Percentiles rank a stretch among this genome's conserved stretches.
Conservation (phyloP, 2,113 vertebrate genomes). For the Maccullochella peelii region DNA sequence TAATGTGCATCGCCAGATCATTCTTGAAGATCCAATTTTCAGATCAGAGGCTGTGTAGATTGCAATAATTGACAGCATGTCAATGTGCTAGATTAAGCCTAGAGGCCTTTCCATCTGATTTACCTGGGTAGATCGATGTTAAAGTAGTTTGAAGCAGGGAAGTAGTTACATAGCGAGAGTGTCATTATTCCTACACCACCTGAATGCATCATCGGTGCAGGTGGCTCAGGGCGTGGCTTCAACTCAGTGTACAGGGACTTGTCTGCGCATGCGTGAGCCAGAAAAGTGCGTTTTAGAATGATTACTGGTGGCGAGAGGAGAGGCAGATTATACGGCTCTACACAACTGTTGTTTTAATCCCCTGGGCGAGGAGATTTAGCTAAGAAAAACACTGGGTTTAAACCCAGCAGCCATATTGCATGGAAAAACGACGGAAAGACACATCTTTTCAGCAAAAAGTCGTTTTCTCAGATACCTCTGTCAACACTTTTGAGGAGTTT, state of each 20-base stretch:
- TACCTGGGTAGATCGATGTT: too few species aligned
- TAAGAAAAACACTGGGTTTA: constrained; percentile 77
- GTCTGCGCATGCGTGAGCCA: constrained; percentile 77
- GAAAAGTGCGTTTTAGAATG: constrained; percentile 79
- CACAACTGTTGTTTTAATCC: constrained; percentile 87
- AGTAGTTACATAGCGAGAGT: too few species aligned
- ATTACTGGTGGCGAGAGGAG: constrained; percentile 75
- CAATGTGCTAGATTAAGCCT: background rate
- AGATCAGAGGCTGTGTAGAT: background rate
- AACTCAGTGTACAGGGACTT: constrained; percentile 1
- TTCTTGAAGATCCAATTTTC: background rate
- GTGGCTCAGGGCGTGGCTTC: constrained; percentile 78
- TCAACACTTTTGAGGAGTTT: constrained; percentile 59
- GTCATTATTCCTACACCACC: constrained; percentile 40
- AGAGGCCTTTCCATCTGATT: background rate
- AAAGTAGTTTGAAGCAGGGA: background rate
- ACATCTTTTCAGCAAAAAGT: constrained; percentile 54
- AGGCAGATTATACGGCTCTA: constrained; percentile 81
- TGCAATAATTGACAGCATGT: background rate
- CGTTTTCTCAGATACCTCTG: constrained; percentile 36
- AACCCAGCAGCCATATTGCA: constrained; percentile 86
- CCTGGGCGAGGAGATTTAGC: constrained; percentile 82
- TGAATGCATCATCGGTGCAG: constrained; percentile 72
- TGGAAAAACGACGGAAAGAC: constrained; percentile 73
- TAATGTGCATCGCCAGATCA: background rate